Base-by-base conservation (phyloP, 2,888 invertebrate species). In the Drosophila anomalata region DNA sequence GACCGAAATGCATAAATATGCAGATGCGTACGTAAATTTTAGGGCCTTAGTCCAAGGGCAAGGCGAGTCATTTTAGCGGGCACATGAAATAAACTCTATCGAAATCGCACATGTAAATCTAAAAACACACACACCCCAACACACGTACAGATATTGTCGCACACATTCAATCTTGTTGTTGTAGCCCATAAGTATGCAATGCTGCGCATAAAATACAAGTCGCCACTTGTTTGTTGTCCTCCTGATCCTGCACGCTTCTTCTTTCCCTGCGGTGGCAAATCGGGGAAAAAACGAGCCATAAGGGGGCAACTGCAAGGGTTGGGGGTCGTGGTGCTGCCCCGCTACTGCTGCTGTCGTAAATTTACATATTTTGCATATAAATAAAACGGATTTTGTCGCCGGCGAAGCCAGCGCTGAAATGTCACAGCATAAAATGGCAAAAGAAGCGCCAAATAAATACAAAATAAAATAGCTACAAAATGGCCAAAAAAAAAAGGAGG, bases 311-410 rank as follows among this genome's bases (percentile, higher is more conserved):
- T 65, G 36, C 8, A 29, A 12, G 63, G 63, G 53, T 53, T 51
- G 20, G 33, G 50, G 22, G 44, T 11, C 42, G 54, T 65, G 65
- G 51, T 66, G 58, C 9, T 31, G 31, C 31, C 31, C 9, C 31
- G 33, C 39, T 39, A 1, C 39, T 41, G 41, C 20, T 20, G 41
- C 8, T 58, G 68, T 88, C 84, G 84, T 84, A 84, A 84, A 84
- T 84, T 84, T 84, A 77, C 84, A 84, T 84, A 87, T 84, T 84
- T 88, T 75, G 87, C 88, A 87, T 84, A 84, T 84, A 84, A 84
- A 84, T 84, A 84, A 84, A 81, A 75, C 75, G 84, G 81, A 84
- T 88, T 88, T 83, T 73, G 84, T 88, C 88, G 75, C 65, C 74
- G 65, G 50, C 72, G 39, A 60, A 58, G 59, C 62, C 61, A 75